Base-by-base conservation (phyloP, 2,113 vertebrate genomes). In the Toxotes jaculatrix region DNA sequence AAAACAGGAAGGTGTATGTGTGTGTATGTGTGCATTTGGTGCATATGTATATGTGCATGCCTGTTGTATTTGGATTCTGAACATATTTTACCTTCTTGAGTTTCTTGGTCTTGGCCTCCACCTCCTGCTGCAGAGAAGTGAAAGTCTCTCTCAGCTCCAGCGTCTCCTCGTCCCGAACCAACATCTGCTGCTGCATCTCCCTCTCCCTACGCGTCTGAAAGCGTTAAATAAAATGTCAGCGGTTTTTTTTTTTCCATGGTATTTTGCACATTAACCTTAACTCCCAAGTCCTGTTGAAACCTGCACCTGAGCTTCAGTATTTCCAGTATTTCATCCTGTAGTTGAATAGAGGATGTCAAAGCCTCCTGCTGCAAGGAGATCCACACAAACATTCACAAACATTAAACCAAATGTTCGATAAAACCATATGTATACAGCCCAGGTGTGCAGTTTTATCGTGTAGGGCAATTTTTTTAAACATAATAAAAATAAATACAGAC, bases 81-180 rank as follows among this genome's bases (percentile, higher is more conserved):
- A 34, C 55, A 66, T 74, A 12, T 73, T 85, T 87, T 87, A 99
- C 98, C 97, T 99, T 99, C 90, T 99, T 99, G 80, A 99, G 97
- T 84, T 99, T 99, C 95, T 99, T 99, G 92, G 98, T 99, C 87
- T 99, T 99, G 86, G 97, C 96, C 89, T 99, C 98, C 76, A 98
- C 98, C 86, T 99, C 98, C 92, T 99, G 98, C 79, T 98, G 98
- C 90, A 99, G 96, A 40, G 97, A 97, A 0, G 96, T 97, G 93
- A 95, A 99, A 0, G 98, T 99, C 77, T 97, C 98, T 9, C 96
- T 95, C 62, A 99, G 96, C 88, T 99, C 98, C 95, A 98, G 88
- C 6, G 97, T 98, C 93, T 99, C 98, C 77, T 99, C 98, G 0
- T 98, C 98, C 75, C 95, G 95, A 71, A 95, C 85, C 88, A 99